phyloP scores from a whole-genome alignment of 2,113 vertebrate genomes.

The Leucoraja erinaceus region DNA sequence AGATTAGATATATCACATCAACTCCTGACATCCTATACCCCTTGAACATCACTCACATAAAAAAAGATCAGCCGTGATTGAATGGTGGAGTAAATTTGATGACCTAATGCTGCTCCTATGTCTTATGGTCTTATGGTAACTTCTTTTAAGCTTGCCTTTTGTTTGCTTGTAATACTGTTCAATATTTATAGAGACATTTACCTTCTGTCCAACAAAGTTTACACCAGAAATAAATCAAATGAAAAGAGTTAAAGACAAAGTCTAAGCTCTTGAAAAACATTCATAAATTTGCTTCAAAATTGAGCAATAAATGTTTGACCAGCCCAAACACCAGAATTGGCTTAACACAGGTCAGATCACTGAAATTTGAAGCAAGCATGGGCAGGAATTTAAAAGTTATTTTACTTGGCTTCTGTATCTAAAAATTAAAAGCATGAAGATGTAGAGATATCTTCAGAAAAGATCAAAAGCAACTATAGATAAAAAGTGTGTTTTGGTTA shows the following conservation, averaged over 20 bases:
- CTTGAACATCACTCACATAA: not conserved
- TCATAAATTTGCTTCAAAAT: not conserved
- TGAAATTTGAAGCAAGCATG: not conserved
- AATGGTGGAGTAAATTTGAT: too few species aligned
- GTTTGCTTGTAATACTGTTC: not conserved
- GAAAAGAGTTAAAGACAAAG: not conserved
- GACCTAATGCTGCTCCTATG: too few species aligned
- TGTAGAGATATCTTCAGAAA: not conserved
- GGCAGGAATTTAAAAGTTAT: not conserved
- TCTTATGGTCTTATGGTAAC: too few species aligned
- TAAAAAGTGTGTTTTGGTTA: not conserved
- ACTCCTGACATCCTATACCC: not conserved
- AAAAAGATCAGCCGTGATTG: too few species aligned
- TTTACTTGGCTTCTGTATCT: not conserved
- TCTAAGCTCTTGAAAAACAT: not conserved
- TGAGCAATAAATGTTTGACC: not conserved
- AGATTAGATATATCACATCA: not conserved
- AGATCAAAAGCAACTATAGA: not conserved
- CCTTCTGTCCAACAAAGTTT: not conserved
- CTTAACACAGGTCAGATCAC: not conserved
- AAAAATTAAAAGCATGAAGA: constrained; percentile 10
- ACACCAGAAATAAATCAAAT: not conserved
- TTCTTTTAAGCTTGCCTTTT: not conserved
- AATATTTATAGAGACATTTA: not conserved
- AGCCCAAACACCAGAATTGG: not conserved